Conservation (phyloP, 1,140 invertebrate genomes). For the Tetramorium simillimum region DNA sequence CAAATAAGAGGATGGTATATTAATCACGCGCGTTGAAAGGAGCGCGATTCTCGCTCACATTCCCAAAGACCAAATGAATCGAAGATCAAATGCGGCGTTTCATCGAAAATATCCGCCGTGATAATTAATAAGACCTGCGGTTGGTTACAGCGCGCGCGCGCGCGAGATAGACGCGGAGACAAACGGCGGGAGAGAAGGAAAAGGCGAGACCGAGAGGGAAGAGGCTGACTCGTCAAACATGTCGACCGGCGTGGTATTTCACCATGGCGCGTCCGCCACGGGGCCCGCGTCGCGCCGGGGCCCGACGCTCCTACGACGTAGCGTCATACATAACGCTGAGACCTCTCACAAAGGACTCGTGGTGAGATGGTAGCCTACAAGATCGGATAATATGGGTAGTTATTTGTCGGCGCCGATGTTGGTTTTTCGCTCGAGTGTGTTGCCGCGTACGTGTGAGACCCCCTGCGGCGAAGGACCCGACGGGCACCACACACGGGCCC, state of each 20-base stretch:
- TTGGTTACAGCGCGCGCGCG: neutral
- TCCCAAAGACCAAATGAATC: neutral
- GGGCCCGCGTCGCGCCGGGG: constrained; percentile 35
- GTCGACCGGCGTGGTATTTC: constrained; percentile 64
- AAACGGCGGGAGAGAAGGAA: neutral
- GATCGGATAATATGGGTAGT: constrained; percentile 85
- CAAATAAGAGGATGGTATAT: neutral
- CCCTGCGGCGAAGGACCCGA: constrained; percentile 82
- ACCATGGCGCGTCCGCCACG: constrained; percentile 62
- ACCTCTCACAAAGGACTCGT: constrained; percentile 81
- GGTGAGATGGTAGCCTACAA: constrained; percentile 84
- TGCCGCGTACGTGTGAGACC: constrained; percentile 78
- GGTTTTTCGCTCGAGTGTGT: constrained; percentile 82
- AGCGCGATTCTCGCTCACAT: neutral
- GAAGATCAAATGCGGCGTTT: constrained; percentile 11
- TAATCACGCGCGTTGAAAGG: neutral
- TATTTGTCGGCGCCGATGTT: constrained; percentile 86
- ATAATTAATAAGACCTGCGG: constrained; percentile 25
- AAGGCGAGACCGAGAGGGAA: constrained; percentile 5
- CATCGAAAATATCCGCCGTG: constrained; percentile 11
- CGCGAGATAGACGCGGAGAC: neutral
- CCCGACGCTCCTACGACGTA: constrained; percentile 61
- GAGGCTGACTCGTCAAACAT: constrained; percentile 51
- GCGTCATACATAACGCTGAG: constrained; percentile 78
- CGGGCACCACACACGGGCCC: constrained; percentile 69